Evolutionary conservation across 1,140 invertebrate species (phyloP).

Genomic region (Bathynomus jamesi): DNA sequence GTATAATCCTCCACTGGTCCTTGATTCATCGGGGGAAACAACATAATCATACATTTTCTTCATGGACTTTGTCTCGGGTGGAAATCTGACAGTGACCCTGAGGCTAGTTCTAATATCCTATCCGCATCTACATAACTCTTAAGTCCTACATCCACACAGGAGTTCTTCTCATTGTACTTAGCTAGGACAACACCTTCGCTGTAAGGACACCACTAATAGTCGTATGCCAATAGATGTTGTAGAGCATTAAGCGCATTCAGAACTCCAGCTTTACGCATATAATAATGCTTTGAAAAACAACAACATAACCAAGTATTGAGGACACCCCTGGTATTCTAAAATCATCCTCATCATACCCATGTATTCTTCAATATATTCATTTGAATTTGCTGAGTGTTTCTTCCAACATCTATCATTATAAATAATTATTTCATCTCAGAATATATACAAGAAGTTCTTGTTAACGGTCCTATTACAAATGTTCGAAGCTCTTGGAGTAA

Average conservation of each 20-base stretch:
- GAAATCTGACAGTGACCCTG: conserved; percentile 75
- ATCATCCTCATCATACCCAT: conserved; percentile 68
- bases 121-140: conserved; percentile 66
- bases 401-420: conserved; percentile 57
- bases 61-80: conserved; percentile 24
- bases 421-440: conserved; percentile 71
- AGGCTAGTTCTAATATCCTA: conserved; percentile 63
- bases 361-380: too few species aligned
- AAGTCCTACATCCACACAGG: conserved; percentile 84
- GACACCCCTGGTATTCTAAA: conserved; percentile 92
- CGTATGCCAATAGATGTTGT: conserved; percentile 77
- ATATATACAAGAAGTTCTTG: conserved; percentile 86
- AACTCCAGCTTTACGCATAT: conserved; percentile 71
- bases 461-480: conserved; percentile 89
- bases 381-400: too few species aligned
- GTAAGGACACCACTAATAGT: conserved; percentile 61
- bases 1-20: conserved; percentile 70
- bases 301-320: conserved; percentile 88
- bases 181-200: conserved; percentile 51
- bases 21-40: conserved; percentile 67
- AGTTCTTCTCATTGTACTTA: conserved; percentile 39
- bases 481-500: conserved; percentile 77
- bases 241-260: conserved; percentile 88
- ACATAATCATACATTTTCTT: conserved; percentile 61
- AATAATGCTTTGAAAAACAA: conserved; percentile 84